Conservation (phyloP, 2,888 invertebrate genomes). For the Hydrotaea cyrtoneurina region DNA sequence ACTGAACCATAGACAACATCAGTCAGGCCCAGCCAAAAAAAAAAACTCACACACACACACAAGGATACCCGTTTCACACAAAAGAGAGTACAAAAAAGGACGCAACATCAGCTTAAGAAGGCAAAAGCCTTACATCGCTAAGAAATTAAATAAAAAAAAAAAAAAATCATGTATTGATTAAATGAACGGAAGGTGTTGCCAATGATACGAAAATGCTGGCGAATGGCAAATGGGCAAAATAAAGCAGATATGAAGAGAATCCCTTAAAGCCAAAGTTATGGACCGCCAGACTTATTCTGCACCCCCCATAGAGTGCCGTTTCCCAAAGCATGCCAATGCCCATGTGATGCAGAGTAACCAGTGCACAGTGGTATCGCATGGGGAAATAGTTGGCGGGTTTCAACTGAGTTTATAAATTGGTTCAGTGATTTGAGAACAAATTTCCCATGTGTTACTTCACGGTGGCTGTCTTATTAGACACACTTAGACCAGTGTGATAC, state of each 20-base stretch:
- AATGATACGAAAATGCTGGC: constrained; percentile 14
- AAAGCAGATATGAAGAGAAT: neutral
- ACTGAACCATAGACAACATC: constrained; percentile 16
- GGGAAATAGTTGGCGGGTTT: too few species aligned
- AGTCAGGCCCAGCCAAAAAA: too few species aligned
- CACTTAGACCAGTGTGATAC: too few species aligned
- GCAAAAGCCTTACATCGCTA: neutral
- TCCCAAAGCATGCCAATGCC: neutral
- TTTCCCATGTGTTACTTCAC: too few species aligned
- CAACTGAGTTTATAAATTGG: too few species aligned
- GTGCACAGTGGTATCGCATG: neutral
- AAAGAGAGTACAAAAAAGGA: neutral
- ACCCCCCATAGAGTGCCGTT: neutral
- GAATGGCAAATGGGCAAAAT: neutral
- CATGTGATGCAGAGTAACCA: neutral
- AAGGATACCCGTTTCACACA: neutral
- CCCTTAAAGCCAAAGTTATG: constrained; percentile 12
- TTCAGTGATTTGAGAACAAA: too few species aligned
- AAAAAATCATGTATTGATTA: constrained; percentile 52
- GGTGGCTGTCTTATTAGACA: too few species aligned
- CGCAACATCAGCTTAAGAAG: constrained; percentile 7
- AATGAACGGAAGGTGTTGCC: constrained; percentile 42
- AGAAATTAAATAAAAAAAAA: constrained; percentile 5
- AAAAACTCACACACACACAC: neutral
- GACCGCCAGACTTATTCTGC: neutral